Evolutionary conservation across 2,113 vertebrate species (phyloP).

Genomic region (Solea senegalensis): DNA sequence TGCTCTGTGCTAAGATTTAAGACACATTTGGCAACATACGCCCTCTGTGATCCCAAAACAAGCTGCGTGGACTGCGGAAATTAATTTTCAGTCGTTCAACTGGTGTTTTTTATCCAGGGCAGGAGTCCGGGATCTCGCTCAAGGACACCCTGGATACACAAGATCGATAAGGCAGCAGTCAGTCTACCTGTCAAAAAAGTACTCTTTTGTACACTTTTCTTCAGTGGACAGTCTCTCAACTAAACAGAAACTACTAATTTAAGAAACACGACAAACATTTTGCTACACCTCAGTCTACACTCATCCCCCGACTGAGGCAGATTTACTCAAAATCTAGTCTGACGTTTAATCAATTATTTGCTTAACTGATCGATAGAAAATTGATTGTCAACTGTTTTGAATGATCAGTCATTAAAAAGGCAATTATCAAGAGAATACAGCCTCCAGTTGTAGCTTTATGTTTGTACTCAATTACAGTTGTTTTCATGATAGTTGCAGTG

Average conservation of each 20-base stretch:
- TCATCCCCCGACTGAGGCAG: neutral
- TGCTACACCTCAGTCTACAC: neutral
- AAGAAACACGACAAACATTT: neutral
- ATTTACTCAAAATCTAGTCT: no score
- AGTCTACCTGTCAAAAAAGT: neutral
- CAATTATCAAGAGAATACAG: neutral
- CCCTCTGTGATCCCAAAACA: neutral
- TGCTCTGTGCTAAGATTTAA: neutral
- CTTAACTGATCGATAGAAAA: neutral
- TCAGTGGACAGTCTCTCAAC: neutral
- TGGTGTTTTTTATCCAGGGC: constrained; percentile 20
- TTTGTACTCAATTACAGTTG: no score
- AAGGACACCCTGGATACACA: constrained; percentile 40
- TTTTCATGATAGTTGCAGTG: no score
- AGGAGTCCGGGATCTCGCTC: constrained; percentile 23
- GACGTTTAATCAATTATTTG: neutral
- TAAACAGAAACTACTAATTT: neutral
- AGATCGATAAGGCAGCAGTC: constrained; percentile 1
- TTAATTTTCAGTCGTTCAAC: constrained; percentile 2
- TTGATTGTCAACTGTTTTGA: neutral
- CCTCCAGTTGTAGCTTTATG: neutral
- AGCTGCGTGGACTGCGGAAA: constrained; percentile 5
- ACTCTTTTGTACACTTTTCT: neutral
- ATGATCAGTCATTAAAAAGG: neutral
- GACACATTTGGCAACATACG: neutral